Conservation (phyloP, 2,888 invertebrate species). For the Allophyes oxyacanthae region DNA sequence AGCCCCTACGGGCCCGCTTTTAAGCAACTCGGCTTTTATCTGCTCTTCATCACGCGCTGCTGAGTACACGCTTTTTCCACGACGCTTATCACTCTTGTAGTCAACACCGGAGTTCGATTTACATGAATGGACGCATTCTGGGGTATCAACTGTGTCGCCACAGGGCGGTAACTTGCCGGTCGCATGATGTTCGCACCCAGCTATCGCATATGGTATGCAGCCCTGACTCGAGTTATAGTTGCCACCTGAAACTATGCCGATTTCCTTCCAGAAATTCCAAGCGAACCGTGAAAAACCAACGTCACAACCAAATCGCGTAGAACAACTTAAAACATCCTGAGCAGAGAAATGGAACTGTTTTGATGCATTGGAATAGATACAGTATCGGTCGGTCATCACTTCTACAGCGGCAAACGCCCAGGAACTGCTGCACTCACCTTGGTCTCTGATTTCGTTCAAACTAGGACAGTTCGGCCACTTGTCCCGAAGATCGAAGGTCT, state of each 20-base stretch:
- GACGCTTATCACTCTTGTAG: constrained; percentile 3
- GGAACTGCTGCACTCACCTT: constrained; percentile 97
- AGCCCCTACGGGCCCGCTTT: constrained; percentile 5
- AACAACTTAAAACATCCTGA: constrained; percentile 10
- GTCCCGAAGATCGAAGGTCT: constrained; percentile 93
- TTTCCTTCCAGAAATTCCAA: constrained; percentile 4
- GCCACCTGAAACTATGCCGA: constrained; percentile 16
- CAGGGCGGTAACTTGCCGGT: constrained; percentile 3
- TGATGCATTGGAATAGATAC: constrained; percentile 3
- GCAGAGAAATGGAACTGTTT: constrained; percentile 16
- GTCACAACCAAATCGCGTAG: too few species aligned
- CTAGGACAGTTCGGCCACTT: constrained; percentile 96
- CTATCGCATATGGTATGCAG: constrained; percentile 8
- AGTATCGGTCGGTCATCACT: constrained; percentile 94
- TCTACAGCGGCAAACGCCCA: constrained; percentile 98
- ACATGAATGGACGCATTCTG: constrained; percentile 3
- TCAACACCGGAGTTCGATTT: background rate
- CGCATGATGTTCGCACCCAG: constrained; percentile 5
- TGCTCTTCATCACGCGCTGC: background rate
- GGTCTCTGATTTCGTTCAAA: constrained; percentile 94
- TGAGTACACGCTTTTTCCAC: background rate
- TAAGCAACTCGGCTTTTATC: constrained; percentile 6
- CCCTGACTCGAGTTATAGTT: constrained; percentile 15
- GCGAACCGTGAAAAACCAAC: background rate
- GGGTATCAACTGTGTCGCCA: background rate